phyloP scores from a whole-genome alignment of 2,888 invertebrate species.

The Heliconius ismenius region DNA sequence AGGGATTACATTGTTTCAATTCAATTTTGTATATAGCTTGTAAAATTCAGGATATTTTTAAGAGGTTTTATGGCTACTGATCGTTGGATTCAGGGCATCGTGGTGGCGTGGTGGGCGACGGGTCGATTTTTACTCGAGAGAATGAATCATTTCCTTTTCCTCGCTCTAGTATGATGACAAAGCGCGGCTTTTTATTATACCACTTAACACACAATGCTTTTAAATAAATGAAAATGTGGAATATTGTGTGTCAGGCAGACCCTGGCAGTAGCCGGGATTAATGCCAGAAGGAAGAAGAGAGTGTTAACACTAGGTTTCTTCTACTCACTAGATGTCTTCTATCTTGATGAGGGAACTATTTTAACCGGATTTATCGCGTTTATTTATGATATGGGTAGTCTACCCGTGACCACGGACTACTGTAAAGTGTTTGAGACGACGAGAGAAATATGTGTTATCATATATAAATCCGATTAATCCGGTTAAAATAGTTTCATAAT shows the following conservation, averaged over 20 bases:
- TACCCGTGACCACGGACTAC: no score
- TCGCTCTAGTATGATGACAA: neutral
- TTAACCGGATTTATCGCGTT: no score
- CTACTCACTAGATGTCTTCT: no score
- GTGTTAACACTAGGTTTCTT: no score
- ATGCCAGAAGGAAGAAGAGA: no score
- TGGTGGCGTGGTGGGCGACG: neutral
- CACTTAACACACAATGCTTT: neutral
- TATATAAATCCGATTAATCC: no score
- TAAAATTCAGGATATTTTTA: slow-evolving; percentile 5
- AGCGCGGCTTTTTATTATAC: neutral
- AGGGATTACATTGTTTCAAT: slow-evolving; percentile 34
- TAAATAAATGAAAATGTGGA: neutral
- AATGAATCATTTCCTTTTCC: neutral
- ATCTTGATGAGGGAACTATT: no score
- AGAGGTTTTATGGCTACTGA: neutral
- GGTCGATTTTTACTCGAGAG: neutral
- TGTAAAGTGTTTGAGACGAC: no score
- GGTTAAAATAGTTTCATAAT: no score
- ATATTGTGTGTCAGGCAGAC: neutral
- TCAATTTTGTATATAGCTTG: slow-evolving; percentile 23
- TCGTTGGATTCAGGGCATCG: neutral
- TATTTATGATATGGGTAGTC: no score
- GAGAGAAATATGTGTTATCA: no score
- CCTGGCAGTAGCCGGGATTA: no score